These are phyloP conservation scores for Sebastes itinus DNA, from an alignment of 2,797 vertebrate genomes.

Conservation along the genomic window DNA sequence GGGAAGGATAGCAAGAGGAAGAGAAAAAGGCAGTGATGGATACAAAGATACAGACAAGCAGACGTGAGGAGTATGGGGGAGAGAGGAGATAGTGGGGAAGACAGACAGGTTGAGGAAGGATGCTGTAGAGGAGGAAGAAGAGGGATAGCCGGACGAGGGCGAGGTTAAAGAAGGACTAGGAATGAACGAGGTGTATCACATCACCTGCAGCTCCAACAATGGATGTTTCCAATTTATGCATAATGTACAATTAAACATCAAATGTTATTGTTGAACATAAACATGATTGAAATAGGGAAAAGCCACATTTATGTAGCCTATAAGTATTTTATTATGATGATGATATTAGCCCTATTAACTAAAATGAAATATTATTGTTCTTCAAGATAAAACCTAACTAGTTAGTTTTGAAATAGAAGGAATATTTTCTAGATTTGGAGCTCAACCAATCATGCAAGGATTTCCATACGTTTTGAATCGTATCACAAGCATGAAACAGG, in stretches of 20 bases:
- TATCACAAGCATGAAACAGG: fast-evolving
- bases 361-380: no score
- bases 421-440: no score
- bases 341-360: no score
- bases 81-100: constrained; percentile 11
- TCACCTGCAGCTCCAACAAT: constrained; percentile 41
- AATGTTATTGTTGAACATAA: fast-evolving
- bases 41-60: constrained; percentile 20
- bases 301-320: no score
- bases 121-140: constrained; percentile 2
- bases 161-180: constrained; percentile 38
- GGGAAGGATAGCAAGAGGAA: not conserved
- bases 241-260: no score
- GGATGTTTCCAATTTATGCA: not conserved
- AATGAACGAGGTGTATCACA: constrained; percentile 33
- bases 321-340: no score
- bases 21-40: constrained; percentile 37
- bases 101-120: constrained; percentile 26
- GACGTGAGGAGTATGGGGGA: constrained; percentile 1
- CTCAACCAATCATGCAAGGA: no score
- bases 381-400: no score
- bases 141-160: not conserved
- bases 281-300: no score
- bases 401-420: no score
- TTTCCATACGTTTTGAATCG: no score